Base-by-base conservation (phyloP, 2,113 vertebrate species). In the Pelmatolapia mariae region DNA sequence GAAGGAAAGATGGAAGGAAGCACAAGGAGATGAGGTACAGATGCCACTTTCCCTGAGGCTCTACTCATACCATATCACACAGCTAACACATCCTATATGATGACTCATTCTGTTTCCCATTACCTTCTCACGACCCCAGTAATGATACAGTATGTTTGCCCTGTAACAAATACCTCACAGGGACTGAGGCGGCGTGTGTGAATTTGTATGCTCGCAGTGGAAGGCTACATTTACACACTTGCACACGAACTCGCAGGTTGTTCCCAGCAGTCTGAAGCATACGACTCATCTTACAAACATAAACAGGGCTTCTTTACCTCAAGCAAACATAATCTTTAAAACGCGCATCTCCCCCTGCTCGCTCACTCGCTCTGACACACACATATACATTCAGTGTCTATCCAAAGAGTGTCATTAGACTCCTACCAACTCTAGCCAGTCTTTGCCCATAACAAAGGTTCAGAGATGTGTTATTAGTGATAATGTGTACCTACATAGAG, bases 401-500 rank as follows among this genome's bases (percentile, higher is more conserved):
- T 84, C 82, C 63, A 43, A 16, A 50, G 71, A 83, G 83, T 87
- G 78, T 89, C 84, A 92, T 91, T 86, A 92, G 89, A 85, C 68
- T 53, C 61, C 40, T 66, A 73, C 54, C 83, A 84, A 79, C 68
- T 85, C 79, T 66, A 84, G 81, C 79, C 16, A 53, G 68, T 52
- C 45, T 78, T 15, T 61, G 81, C 80, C 85, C 76, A 89, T 85
- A 86, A 90, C 79, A 92, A 92, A 85, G 63, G 84, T 88, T 92
- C 71, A 89, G 81, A 80, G 89, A 90, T 91, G 81, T 92, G 91
- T 88, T 91, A 85, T 91, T 89, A 92, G 82, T 29, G 80, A 90
- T 89, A 90, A 92, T 89, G 90, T 90, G 85, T 66, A 90, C 78
- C 90, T 88, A 31, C 81, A 59, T 50, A n/a, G 50, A 90, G 59